Base-by-base conservation (phyloP, 2,113 vertebrate genomes). In the Mormyrus iriodes region DNA sequence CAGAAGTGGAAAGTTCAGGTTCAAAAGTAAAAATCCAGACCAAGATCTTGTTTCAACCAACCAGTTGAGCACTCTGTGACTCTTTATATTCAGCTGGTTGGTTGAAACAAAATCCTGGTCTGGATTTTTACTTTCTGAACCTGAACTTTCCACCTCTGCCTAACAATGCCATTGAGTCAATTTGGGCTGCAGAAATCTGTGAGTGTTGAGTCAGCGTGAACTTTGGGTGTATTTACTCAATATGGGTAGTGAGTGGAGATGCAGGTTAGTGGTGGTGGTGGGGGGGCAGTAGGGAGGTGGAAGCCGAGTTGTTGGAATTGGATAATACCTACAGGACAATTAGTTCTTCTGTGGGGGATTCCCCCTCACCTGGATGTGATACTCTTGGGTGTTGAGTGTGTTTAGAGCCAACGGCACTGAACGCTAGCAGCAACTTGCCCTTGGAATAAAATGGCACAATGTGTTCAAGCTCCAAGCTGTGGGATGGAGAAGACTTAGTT, bases 121-220 rank as follows among this genome's bases (percentile, higher is more conserved):
- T 69, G 27, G 61, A 31, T 69, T 69, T 69, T n/a, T 69, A 69
- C 61, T 31, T 69, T 69, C n/a, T 69, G 61, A 69, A 31, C n/a
- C 9, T 31, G 61, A 69, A 69, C n/a, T 69, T 69, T 31, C 61
- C 10, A 69, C 61, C 61, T 69, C 61, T 31, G 10, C 61, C n/a
- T 69, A n/a, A 69, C 10, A 7, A 76, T 42, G 79, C 27, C n/a
- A 13, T 90, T 65, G 76, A 88, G 86, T 84, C 86, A 85, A 51
- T 51, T 15, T 84, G 69, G 51, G 39, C 73, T 61, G 35, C 46
- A 19, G 87, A 49, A 21, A 46, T 85, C 49, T 83, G 73, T 10
- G 88, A 58, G 76, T 42, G 46, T 85, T 53, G 82, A 88, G 87
- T 79, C 49, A 35, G 35, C 5, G 44, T 90, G 48, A 27, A 8